Evolutionary conservation across 1,140 invertebrate genomes (phyloP), one percentile per base, ranked within the genome.

Genomic region (Brachionus sp.): DNA sequence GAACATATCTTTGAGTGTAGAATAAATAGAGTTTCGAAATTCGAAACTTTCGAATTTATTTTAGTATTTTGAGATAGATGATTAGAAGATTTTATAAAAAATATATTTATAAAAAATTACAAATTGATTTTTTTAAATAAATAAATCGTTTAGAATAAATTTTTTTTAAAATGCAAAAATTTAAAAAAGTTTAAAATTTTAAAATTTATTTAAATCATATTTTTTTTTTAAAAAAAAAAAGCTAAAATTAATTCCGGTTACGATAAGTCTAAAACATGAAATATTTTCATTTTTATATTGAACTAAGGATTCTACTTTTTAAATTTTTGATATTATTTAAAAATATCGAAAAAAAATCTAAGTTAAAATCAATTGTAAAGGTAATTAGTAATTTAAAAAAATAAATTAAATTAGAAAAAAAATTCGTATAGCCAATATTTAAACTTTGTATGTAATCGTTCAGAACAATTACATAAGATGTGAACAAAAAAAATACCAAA

Each of bases 291-390:
- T 57, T 25, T 70, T 70, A 42, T 70, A 4, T 70, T 39, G 33
- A 70, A 39, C 19, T 70, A 16, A 44, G 10, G 13, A 70, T 70
- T 70, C 37, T 70, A 37, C 33, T 70, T 23, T 70, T 70, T 39
- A 70, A 39, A 70, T 70, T 70, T 70, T 70, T 70, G 37, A 70
- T 70, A 70, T 70, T 70, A n/a, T 42, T 70, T 70, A 70, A 70
- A 42, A 70, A 70, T 37, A 70, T 70, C 16, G 66, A 70, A 39
- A 70, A 70, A 70, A 70, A 70, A 33, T 70, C 66, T 6, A 70
- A 23, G 19, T 70, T 70, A 70, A 70, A 70, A 70, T 70, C 66
- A 70, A 70, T 42, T 70, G 66, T 70, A 37, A 70, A 70, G 9
- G 33, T 70, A 16, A 39, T 10, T 39, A 70, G 12, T 39, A 70